These are phyloP conservation scores for Allygus modestus DNA, from an alignment of 2,888 invertebrate genomes.

Conservation along the genomic window DNA sequence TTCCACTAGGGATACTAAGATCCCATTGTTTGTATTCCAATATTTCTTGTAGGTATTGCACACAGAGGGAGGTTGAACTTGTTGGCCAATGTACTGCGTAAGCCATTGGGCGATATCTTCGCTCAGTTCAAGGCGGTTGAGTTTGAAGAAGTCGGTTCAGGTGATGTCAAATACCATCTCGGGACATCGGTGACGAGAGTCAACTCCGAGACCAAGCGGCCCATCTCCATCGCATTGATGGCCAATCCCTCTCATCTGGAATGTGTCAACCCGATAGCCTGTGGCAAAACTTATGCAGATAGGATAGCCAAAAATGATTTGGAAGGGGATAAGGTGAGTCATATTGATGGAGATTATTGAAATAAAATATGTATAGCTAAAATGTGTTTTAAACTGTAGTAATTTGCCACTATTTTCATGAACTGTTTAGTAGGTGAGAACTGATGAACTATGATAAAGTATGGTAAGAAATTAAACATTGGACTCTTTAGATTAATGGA, in stretches of 20 bases:
- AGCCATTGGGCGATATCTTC: constrained; percentile 93
- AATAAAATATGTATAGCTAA: too few species aligned
- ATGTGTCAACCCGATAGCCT: constrained; percentile 91
- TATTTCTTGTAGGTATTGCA: constrained; percentile 55
- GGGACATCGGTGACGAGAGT: constrained; percentile 92
- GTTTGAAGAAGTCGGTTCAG: constrained; percentile 88
- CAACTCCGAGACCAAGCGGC: constrained; percentile 86
- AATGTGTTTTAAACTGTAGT: too few species aligned
- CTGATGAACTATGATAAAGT: too few species aligned
- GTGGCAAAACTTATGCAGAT: constrained; percentile 92
- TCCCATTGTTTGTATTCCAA: too few species aligned
- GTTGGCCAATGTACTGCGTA: constrained; percentile 93
- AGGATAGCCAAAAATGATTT: constrained; percentile 90
- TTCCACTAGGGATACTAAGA: too few species aligned
- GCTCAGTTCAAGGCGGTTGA: constrained; percentile 94
- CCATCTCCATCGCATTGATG: constrained; percentile 90
- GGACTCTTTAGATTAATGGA: too few species aligned
- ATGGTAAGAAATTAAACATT: too few species aligned
- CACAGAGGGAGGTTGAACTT: constrained; percentile 78
- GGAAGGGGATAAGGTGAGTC: constrained; percentile 81
- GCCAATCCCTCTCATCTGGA: constrained; percentile 98
- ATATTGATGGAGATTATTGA: too few species aligned
- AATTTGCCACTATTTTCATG: too few species aligned
- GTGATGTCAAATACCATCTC: constrained; percentile 96
- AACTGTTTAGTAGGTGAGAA: too few species aligned